phyloP scores from a whole-genome alignment of 1,140 invertebrate species.

The Lucilia cuprina region DNA sequence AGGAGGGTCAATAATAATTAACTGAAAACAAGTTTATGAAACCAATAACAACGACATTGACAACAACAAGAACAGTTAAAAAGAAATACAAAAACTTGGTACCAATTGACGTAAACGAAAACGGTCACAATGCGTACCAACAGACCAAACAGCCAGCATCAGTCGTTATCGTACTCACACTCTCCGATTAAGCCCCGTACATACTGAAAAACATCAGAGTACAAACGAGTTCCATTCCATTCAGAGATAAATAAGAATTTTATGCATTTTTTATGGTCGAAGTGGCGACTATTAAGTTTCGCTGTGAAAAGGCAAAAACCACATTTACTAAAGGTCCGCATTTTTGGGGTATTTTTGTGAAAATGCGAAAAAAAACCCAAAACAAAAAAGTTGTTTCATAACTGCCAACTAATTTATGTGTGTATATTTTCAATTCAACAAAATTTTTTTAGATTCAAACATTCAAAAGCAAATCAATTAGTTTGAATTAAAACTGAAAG shows the following conservation, averaged over 20 bases:
- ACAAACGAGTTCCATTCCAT: neutral
- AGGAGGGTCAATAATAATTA: neutral
- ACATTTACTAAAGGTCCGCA: neutral
- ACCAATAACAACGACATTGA: neutral
- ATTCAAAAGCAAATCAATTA: neutral
- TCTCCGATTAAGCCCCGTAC: neutral
- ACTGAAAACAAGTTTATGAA: neutral
- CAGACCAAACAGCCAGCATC: neutral
- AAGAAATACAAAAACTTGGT: neutral
- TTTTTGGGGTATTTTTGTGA: neutral
- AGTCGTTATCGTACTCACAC: neutral
- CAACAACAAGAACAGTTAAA: neutral
- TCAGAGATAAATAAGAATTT: neutral
- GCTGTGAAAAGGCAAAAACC: neutral
- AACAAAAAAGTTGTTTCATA: neutral
- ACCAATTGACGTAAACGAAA: constrained; percentile 5
- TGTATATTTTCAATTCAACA: neutral
- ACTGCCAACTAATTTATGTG: neutral
- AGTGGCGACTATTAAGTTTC: neutral
- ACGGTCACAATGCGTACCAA: neutral
- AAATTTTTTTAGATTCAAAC: neutral
- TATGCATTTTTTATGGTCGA: neutral
- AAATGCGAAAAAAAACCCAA: neutral
- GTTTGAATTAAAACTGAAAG: neutral
- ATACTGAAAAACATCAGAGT: neutral